Conservation (phyloP, 2,113 vertebrate genomes). For the Aramus guarauna region DNA sequence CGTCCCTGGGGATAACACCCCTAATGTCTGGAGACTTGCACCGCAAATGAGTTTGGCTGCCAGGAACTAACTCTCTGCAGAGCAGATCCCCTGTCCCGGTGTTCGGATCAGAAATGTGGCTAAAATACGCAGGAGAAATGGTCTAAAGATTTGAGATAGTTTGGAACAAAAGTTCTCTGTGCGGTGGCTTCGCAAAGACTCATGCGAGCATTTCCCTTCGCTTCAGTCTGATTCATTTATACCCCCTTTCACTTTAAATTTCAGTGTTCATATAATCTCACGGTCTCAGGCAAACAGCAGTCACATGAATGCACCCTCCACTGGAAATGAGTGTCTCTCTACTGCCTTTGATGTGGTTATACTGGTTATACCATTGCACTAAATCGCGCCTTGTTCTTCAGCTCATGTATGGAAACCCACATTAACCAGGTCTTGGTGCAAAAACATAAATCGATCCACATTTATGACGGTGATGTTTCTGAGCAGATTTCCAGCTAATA, state of each 20-base stretch:
- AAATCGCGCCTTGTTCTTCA: background rate
- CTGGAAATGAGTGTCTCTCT: background rate
- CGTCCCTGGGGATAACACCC: background rate
- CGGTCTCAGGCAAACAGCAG: background rate
- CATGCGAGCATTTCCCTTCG: fast-evolving
- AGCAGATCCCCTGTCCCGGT: background rate
- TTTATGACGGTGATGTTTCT: background rate
- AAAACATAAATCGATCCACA: fast-evolving
- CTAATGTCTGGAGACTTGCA: background rate
- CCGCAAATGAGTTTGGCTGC: background rate
- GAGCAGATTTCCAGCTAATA: background rate
- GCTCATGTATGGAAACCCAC: background rate
- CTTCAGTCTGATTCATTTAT: background rate
- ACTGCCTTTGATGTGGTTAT: background rate
- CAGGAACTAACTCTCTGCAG: background rate
- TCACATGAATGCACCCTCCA: background rate
- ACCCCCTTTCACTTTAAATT: background rate
- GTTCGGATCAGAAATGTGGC: background rate
- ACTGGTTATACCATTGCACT: background rate
- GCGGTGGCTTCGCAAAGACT: background rate
- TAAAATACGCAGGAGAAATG: background rate
- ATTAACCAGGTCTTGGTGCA: background rate
- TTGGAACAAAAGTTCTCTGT: background rate
- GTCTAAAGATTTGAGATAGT: background rate
- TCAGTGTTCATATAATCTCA: background rate